These are phyloP conservation scores for Sebastes wilsoni DNA, from an alignment of 2,797 vertebrate species.

Conservation along the genomic window DNA sequence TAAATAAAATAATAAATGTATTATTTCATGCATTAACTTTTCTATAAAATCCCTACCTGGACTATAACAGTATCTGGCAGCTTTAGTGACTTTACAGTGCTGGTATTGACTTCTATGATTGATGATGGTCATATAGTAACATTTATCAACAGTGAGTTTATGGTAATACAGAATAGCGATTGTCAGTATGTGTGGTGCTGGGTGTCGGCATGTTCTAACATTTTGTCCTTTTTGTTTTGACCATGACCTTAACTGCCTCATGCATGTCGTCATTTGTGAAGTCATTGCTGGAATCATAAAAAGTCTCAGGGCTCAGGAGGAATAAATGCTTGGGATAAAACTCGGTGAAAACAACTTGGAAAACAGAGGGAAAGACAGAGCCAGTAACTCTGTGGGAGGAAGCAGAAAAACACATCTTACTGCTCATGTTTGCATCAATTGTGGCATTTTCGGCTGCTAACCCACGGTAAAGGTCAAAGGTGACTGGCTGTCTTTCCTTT, in stretches of 20 bases:
- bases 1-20: no score
- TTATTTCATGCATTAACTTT: no score
- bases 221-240: background rate
- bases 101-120: no score
- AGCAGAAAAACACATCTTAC: background rate
- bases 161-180: no score
- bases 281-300: background rate
- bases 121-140: background rate
- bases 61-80: no score
- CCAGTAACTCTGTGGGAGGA: background rate
- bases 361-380: background rate
- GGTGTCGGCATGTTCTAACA: background rate
- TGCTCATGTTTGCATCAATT: background rate
- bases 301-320: background rate
- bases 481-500: slow-evolving; percentile 1
- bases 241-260: background rate
- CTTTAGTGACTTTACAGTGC: background rate
- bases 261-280: background rate
- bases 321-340: background rate
- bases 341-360: background rate
- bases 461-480: slow-evolving; percentile 27
- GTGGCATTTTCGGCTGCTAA: background rate
- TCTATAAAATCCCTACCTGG: no score
- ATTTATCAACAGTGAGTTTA: background rate
- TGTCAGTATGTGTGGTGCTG: background rate